phyloP scores from a whole-genome alignment of 2,888 invertebrate genomes.

The Hemistola chrysoprasaria region DNA sequence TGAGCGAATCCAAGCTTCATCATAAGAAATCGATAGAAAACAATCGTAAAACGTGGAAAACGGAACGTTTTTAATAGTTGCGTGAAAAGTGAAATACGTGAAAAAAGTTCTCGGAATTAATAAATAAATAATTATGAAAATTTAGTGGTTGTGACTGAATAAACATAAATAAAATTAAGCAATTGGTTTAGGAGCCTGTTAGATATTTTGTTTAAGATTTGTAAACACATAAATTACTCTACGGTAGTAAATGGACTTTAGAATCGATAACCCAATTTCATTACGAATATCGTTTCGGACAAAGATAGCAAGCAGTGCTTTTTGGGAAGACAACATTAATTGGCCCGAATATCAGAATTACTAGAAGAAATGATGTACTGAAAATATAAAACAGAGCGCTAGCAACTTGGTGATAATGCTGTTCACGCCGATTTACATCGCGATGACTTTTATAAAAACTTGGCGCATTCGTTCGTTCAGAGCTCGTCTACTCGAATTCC shows the following conservation, averaged over 20 bases:
- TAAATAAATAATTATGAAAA: not conserved
- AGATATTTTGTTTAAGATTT: conserved; percentile 11
- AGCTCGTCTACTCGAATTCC: conserved; percentile 84
- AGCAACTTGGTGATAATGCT: conserved; percentile 76
- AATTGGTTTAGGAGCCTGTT: not conserved
- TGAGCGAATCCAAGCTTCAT: too few species aligned
- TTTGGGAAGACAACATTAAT: conserved; percentile 17
- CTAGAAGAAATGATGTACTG: conserved; percentile 9
- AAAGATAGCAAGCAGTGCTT: too few species aligned
- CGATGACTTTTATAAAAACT: conserved; percentile 91
- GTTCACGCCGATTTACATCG: conserved; percentile 91
- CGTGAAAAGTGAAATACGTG: conserved; percentile 5
- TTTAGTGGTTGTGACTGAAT: conserved; percentile 5
- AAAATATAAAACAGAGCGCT: conserved; percentile 8
- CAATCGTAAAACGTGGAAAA: not conserved
- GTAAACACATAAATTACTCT: conserved; percentile 21
- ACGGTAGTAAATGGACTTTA: conserved; percentile 65
- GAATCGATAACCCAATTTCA: conserved; percentile 71
- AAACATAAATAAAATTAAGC: not conserved
- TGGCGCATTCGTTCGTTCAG: conserved; percentile 88
- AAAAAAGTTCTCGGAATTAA: not conserved
- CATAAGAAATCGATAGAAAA: too few species aligned
- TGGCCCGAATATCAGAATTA: conserved; percentile 15
- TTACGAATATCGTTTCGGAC: too few species aligned
- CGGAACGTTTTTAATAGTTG: not conserved